Evolutionary conservation across 2,888 invertebrate genomes (phyloP), one percentile per base, ranked within the genome.

Genomic region (Andrena bicolor): DNA sequence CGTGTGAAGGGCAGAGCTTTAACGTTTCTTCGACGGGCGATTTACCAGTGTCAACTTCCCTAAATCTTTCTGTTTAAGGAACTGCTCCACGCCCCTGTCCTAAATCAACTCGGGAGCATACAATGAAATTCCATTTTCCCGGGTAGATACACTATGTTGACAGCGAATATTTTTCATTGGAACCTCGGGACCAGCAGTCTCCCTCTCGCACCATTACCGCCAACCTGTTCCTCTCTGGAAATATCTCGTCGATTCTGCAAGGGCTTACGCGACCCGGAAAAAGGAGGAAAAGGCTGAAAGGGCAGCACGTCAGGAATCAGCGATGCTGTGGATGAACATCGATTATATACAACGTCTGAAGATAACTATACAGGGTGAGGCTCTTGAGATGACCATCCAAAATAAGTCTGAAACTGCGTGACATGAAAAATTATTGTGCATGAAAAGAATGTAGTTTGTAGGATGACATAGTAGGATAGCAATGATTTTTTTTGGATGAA

Each of bases 41-140:
- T 76, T 61, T 53, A 76, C 23, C 72, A 35, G 28, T 32, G 74
- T 74, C 58, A 49, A 63, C 28, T 73, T 49, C 1, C 35, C 61
- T 20, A 58, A 64, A 77, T 58, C 56, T 51, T 35, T 23, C n/a
- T 23, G n/a, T 20, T 74, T 23, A 60, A 35, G 28, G 30, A 51
- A 65, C 48, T 35, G 35, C 49, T 16, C 20, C 41, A 28, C 64
- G 56, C 35, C 64, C 8, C 6, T 2, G 26, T 28, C 26, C 2
- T 58, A 64, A 76, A 65, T 58, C 51, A 76, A 49, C 13, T 13
- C 30, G 23, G 32, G 28, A 10, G n/a, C 20, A 30, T 65, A 73
- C 56, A 73, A 69, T 65, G 64, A 79, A 79, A 68, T 69, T 78
- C 81, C 81, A 81, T 81, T 79, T 73, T 48, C 61, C 26, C 56